These are phyloP conservation scores for Pluvianellus socialis DNA, from an alignment of 2,113 vertebrate species.

Conservation along the genomic window DNA sequence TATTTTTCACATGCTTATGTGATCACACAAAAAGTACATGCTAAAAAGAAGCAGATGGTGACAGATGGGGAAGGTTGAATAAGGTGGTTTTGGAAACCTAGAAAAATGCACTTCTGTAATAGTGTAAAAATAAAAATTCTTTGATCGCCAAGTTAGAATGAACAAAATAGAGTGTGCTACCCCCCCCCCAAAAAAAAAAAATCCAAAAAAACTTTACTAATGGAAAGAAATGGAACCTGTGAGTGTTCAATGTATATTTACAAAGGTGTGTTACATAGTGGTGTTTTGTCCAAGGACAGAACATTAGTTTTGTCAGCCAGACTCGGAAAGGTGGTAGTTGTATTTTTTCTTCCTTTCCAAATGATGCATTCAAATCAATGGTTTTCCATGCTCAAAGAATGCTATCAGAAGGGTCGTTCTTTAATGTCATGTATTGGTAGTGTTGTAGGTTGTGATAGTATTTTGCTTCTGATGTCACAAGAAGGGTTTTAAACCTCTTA, in stretches of 20 bases:
- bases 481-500: not conserved
- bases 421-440: not conserved
- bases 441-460: not conserved
- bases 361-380: not conserved
- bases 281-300: slow-evolving; percentile 2
- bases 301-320: not conserved
- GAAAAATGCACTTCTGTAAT: slow-evolving; percentile 94
- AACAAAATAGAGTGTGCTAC: slow-evolving; percentile 53
- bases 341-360: slow-evolving; percentile 14
- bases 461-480: slow-evolving; percentile 2
- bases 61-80: slow-evolving; percentile 99
- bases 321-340: not conserved
- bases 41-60: slow-evolving; percentile 99
- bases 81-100: slow-evolving; percentile 98
- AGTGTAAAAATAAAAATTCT: slow-evolving; percentile 96
- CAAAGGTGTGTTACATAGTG: not conserved
- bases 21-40: slow-evolving; percentile 97
- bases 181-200: not conserved
- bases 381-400: not conserved
- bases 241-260: not conserved
- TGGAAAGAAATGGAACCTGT: slow-evolving; percentile 21
- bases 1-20: slow-evolving; percentile 99
- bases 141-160: slow-evolving; percentile 89
- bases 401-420: not conserved
- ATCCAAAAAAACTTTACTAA: slow-evolving; percentile 4